Base-by-base conservation (phyloP, 2,797 vertebrate genomes). In the Enteromius trimaculatus region DNA sequence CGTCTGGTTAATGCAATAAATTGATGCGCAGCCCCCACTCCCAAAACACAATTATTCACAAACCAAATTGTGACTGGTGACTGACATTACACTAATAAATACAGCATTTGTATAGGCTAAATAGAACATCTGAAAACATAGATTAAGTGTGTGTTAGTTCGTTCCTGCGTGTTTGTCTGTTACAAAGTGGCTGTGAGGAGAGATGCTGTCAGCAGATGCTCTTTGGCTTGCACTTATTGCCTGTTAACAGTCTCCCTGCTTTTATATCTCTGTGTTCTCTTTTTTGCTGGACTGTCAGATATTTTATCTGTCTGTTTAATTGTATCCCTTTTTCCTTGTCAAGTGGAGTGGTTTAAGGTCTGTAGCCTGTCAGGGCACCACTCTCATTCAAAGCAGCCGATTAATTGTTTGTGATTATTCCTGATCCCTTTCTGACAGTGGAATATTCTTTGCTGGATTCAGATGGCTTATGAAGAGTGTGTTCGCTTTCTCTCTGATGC, bases 171-270 rank as follows among this genome's bases (percentile, higher is more conserved):
- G 21, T 83, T 37, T 37, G 23, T 66, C 64, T 69, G 47, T 55
- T 68, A 44, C 82, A 83, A 88, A 88, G 79, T 81, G 79, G 68
- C 51, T 79, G 85, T 76, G 86, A 80, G 62, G 87, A 90, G 79
- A 89, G 89, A 90, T 90, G 76, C 86, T 90, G 89, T 90, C 89
- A 90, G 79, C 83, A 64, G n/a, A n/a, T n/a, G n/a, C n/a, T 84
- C 84, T 86, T 80, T 62, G 60, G 66, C 82, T 64, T 23, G 62
- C 26, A 79, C 8, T 37, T 66, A 66, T 37, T 78, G 64, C 47
- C 51, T 34, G 72, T 84, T 75, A 55, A 64, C 68, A 26, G 60
- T 71, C 42, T 74, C 37, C 23, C 44, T 76, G 42, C 51, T 51
- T 80, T 86, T 53, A 47, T 81, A 70, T 84, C 47, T 58, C 70